These are phyloP conservation scores for Phymatocera aterrima DNA, from an alignment of 2,888 invertebrate genomes.

Conservation along the genomic window DNA sequence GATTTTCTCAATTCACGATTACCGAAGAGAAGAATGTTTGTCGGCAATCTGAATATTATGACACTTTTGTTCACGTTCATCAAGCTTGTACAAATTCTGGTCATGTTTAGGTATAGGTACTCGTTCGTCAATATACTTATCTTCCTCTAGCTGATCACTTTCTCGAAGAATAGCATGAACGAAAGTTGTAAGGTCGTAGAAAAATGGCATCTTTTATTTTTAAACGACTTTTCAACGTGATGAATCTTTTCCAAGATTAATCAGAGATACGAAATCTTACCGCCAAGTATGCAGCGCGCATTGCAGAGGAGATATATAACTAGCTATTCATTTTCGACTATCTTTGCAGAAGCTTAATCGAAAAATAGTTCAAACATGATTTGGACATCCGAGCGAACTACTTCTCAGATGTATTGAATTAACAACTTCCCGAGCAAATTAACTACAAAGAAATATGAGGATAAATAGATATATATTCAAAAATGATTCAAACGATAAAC, in stretches of 20 bases:
- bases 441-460: not conserved
- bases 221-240: not conserved
- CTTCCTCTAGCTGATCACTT: too few relatives aligned
- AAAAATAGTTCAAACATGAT: not conserved
- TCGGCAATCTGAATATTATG: too few relatives aligned
- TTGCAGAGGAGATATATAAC: not conserved
- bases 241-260: not conserved
- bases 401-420: not conserved
- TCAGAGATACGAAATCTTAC: not conserved
- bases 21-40: too few relatives aligned
- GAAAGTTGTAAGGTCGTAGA: not conserved
- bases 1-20: not conserved
- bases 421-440: not conserved
- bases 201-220: not conserved
- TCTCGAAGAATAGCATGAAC: not conserved
- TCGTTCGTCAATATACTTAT: too few relatives aligned
- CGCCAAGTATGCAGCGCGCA: not conserved
- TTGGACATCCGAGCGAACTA: not conserved
- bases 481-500: conserved; percentile 8
- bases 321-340: not conserved
- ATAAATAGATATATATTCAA: not conserved
- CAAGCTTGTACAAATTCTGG: too few relatives aligned
- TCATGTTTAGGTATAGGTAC: too few relatives aligned
- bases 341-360: not conserved
- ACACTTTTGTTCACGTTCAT: too few relatives aligned